A percentile compares a stretch with the other conserved stretches of the same genome.
phyloP scores from a whole-genome alignment of 37 sponge, comb jelly and placozoan genomes.

The Eunapius fragilis region DNA sequence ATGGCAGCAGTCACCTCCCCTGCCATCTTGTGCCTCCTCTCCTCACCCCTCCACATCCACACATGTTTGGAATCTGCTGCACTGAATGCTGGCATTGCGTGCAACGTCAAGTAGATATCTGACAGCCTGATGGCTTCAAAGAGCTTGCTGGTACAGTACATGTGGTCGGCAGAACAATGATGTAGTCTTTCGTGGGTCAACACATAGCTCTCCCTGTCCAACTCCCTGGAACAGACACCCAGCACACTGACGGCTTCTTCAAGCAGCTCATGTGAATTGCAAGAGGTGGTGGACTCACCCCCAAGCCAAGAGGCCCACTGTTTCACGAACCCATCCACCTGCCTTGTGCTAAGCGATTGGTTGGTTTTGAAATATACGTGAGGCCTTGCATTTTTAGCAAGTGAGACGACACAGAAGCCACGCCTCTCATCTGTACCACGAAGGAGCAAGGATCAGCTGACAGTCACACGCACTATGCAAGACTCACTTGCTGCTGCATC shows the following conservation, averaged over 20 bases:
- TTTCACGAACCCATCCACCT: not conserved
- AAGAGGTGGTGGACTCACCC: not conserved
- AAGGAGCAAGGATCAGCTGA: not conserved
- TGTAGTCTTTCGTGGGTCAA: not conserved
- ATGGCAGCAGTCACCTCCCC: not conserved
- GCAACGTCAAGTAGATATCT: not conserved
- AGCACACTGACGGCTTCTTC: not conserved
- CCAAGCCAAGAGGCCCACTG: not conserved
- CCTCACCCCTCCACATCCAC: not conserved
- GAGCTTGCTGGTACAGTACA: not conserved
- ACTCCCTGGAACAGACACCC: not conserved
- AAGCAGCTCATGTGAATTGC: not conserved
- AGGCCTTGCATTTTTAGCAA: not conserved
- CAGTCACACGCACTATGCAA: not conserved
- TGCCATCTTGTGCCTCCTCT: not conserved
- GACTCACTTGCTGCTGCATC: constrained; percentile 7
- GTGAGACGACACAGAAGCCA: not conserved
- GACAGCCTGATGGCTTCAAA: not conserved
- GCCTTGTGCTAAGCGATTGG: not conserved
- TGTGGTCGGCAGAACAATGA: not conserved
- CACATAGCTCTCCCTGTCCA: not conserved
- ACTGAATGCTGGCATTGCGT: not conserved
- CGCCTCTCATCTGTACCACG: not conserved
- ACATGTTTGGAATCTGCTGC: not conserved
- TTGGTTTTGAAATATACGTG: not conserved